phyloP scores from a whole-genome alignment of 2,113 vertebrate genomes.

The Chinchilla lanigera region DNA sequence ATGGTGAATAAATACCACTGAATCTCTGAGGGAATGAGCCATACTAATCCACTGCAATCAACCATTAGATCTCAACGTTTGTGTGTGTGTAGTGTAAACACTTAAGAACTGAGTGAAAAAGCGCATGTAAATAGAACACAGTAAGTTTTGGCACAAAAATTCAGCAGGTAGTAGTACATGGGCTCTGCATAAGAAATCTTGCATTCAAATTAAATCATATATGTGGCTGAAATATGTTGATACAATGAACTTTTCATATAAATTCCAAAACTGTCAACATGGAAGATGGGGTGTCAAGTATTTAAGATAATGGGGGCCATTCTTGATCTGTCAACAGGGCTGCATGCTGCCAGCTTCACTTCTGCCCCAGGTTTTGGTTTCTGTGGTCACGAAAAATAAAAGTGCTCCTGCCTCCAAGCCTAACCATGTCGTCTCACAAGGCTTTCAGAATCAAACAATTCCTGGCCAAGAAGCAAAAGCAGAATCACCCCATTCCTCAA shows the following conservation, averaged over 20 bases:
- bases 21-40: not conserved
- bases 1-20: not conserved
- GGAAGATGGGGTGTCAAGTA: not conserved
- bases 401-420: no score
- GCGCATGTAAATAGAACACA: not conserved
- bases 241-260: not conserved
- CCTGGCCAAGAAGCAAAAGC: no score
- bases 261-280: not conserved
- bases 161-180: not conserved
- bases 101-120: not conserved
- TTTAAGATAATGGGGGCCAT: not conserved
- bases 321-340: no score
- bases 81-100: not conserved
- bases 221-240: not conserved
- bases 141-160: not conserved
- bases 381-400: no score
- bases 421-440: no score
- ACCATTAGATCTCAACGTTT: not conserved
- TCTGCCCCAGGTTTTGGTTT: no score
- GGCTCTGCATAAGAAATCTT: not conserved
- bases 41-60: not conserved
- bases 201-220: not conserved
- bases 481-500: no score
- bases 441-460: no score
- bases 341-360: no score